A percentile compares a stretch with the other conserved stretches of the same genome.
phyloP scores from a whole-genome alignment of 2,113 vertebrate genomes.

The Sceloporus tristichus region DNA sequence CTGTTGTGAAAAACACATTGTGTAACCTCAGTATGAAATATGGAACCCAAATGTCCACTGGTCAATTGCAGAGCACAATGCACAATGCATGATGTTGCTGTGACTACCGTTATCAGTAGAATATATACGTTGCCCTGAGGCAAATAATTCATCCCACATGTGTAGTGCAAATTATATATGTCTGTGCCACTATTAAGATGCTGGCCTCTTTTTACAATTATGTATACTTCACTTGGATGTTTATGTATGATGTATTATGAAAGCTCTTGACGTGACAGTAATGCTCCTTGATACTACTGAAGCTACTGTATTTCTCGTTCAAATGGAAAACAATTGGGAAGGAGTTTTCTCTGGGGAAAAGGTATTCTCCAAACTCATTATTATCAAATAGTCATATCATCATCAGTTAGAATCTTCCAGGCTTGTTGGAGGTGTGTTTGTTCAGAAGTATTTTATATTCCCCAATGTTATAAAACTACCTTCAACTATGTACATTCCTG shows the following conservation, averaged over 20 bases:
- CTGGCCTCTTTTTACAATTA: constrained; percentile 40
- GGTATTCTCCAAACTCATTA: constrained; percentile 35
- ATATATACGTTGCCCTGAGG: no score
- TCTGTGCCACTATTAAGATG: no score
- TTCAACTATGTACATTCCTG: not conserved
- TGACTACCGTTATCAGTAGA: no score
- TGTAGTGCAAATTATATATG: no score
- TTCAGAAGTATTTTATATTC: accelerated
- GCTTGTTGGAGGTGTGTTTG: not conserved
- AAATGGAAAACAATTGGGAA: constrained; percentile 28
- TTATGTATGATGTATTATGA: constrained; percentile 46
- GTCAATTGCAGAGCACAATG: no score
- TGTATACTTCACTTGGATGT: constrained; percentile 60
- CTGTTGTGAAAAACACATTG: no score
- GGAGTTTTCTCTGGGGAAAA: constrained; percentile 30
- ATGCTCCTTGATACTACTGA: constrained; percentile 48
- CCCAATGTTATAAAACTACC: no score
- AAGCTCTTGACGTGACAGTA: constrained; percentile 47
- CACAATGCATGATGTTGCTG: no score
- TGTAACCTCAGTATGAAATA: no score
- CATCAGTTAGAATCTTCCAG: not conserved
- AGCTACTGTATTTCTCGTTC: constrained; percentile 41
- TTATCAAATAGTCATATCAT: not conserved
- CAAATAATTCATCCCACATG: no score
- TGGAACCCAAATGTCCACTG: no score